Evolutionary conservation across 2,797 vertebrate genomes (phyloP).

Genomic region (Diceros bicornis): DNA sequence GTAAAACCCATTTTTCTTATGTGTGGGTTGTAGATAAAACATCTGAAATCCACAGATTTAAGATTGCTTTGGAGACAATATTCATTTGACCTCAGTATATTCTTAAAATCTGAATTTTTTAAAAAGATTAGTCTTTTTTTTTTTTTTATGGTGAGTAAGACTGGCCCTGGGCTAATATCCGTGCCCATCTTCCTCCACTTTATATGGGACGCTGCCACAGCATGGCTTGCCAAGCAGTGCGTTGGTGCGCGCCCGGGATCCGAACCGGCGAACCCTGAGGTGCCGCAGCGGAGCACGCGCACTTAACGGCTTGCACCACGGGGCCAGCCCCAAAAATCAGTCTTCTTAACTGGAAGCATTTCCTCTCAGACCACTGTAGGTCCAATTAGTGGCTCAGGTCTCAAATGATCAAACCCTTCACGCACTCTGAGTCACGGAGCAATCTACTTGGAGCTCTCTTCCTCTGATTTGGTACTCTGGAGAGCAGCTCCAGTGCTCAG

Average conservation of each 20-base stretch:
- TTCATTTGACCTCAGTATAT: background rate
- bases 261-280: too few relatives aligned
- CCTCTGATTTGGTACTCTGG: background rate
- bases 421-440: accelerated
- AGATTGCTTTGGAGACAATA: background rate
- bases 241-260: too few relatives aligned
- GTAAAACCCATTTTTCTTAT: background rate
- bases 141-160: too few relatives aligned
- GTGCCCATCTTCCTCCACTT: too few relatives aligned
- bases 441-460: background rate
- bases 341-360: background rate
- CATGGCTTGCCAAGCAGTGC: too few relatives aligned
- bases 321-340: background rate
- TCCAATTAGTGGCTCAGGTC: background rate
- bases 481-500: background rate
- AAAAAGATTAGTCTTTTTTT: background rate
- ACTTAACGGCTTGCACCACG: too few relatives aligned
- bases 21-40: background rate
- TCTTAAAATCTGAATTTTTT: background rate
- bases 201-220: too few relatives aligned
- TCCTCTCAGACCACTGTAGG: background rate
- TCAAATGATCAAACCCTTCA: background rate
- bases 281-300: too few relatives aligned
- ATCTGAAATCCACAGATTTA: background rate
- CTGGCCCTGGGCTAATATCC: too few relatives aligned